These are phyloP conservation scores for Hetaerina titia DNA, from an alignment of 2,888 invertebrate species.

Conservation along the genomic window DNA sequence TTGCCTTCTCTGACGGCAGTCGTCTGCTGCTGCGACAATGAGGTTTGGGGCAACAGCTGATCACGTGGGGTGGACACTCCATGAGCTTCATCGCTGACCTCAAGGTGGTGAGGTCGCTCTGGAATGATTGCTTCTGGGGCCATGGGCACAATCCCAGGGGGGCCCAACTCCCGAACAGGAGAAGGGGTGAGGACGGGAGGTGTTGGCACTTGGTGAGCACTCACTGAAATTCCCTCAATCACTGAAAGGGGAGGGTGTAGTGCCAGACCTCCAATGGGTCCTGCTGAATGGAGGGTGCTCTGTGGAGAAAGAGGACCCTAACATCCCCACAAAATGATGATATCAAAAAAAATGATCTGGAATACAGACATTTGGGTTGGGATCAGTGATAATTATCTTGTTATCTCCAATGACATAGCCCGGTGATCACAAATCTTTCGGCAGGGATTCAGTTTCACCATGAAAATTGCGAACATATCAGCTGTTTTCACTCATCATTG, in stretches of 20 bases:
- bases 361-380: background rate
- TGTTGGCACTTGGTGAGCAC: constrained; percentile 68
- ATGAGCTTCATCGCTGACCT: constrained; percentile 40
- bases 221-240: constrained; percentile 71
- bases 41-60: background rate
- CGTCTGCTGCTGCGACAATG: background rate
- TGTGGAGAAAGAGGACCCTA: constrained; percentile 77
- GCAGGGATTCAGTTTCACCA: background rate
- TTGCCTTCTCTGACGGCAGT: constrained; percentile 25
- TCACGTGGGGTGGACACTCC: background rate
- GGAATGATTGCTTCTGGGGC: constrained; percentile 17
- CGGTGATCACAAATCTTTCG: background rate
- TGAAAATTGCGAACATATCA: background rate
- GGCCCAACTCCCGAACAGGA: constrained; percentile 21
- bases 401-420: background rate
- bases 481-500: background rate
- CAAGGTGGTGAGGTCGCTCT: constrained; percentile 51
- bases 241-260: constrained; percentile 68
- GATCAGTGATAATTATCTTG: background rate
- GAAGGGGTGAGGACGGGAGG: constrained; percentile 69
- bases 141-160: background rate
- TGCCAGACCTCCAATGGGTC: constrained; percentile 66
- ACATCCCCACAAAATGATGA: constrained; percentile 57
- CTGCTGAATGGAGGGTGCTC: constrained; percentile 75
- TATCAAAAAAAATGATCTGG: background rate